Percentiles rank a stretch among this genome's conserved stretches.
phyloP scores from a whole-genome alignment of 2,797 vertebrate genomes.

The Novumbra hubbsi region DNA sequence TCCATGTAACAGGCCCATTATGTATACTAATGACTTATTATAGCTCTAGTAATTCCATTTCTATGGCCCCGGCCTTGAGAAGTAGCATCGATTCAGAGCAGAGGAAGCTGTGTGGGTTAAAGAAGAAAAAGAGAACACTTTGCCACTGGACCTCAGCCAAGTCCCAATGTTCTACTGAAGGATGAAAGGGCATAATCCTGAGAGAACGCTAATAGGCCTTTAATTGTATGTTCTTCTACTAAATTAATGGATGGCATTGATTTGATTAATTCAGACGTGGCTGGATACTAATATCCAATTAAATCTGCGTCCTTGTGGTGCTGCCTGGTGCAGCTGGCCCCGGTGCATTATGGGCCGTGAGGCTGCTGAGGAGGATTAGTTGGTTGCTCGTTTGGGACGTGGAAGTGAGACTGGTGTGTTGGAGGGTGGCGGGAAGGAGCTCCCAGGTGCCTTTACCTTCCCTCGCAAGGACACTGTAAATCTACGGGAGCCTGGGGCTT shows the following conservation, averaged over 20 bases:
- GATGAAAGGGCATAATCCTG: constrained; percentile 80
- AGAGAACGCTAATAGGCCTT: constrained; percentile 75
- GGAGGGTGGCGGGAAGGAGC: not conserved
- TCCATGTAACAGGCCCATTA: not conserved
- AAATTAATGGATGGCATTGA: constrained; percentile 83
- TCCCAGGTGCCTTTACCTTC: not conserved
- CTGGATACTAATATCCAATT: constrained; percentile 84
- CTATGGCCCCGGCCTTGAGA: not conserved
- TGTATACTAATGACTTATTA: not conserved
- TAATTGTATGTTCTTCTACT: constrained; percentile 86
- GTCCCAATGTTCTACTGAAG: constrained; percentile 80
- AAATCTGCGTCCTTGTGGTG: constrained; percentile 67
- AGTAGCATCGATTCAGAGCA: not conserved
- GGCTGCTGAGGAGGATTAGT: constrained; percentile 35
- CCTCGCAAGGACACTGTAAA: not conserved
- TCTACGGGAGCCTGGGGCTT: not conserved
- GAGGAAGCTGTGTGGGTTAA: not conserved
- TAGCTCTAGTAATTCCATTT: not conserved
- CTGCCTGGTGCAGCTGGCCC: constrained; percentile 52
- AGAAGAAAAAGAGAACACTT: constrained; percentile 56
- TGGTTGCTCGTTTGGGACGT: constrained; percentile 31
- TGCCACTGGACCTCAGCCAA: constrained; percentile 73
- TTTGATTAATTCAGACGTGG: constrained; percentile 81
- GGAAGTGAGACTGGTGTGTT: not conserved
- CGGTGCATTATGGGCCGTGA: constrained; percentile 62